These are phyloP conservation scores for Colostygia pectinataria DNA, from an alignment of 2,888 invertebrate genomes.

Conservation along the genomic window DNA sequence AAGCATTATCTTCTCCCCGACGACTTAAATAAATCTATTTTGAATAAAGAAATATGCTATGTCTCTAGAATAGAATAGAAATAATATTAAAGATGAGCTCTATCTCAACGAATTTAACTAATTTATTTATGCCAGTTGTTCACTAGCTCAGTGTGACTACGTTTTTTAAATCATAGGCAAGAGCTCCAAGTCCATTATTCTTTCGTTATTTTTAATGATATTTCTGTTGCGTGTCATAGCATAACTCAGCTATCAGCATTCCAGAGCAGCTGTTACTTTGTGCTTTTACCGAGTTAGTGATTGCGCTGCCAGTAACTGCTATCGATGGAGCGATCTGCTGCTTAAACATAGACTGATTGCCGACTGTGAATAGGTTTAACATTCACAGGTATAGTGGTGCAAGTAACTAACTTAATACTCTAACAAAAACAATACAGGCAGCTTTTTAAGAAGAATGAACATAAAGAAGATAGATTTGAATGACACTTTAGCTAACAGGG, in stretches of 20 bases:
- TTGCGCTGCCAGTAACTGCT: not conserved
- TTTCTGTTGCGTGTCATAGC: constrained; percentile 5
- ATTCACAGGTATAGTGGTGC: constrained; percentile 11
- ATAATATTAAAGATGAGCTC: no score
- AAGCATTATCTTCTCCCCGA: no score
- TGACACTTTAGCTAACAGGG: no score
- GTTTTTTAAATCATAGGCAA: not conserved
- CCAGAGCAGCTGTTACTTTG: constrained; percentile 12
- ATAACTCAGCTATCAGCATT: constrained; percentile 13
- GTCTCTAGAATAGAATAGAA: no score
- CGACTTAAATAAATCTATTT: no score
- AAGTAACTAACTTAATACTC: constrained; percentile 2
- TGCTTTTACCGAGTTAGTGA: constrained; percentile 6
- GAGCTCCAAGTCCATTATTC: not conserved
- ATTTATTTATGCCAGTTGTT: no score
- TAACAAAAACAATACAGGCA: not conserved
- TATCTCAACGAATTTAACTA: no score
- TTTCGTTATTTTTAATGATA: not conserved
- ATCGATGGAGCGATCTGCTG: constrained; percentile 19
- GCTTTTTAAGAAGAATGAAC: no score
- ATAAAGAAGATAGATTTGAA: no score
- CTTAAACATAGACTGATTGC: constrained; percentile 26
- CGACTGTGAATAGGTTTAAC: constrained; percentile 9
- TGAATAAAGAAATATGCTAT: no score
- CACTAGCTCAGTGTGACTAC: no score